Evolutionary conservation across 92 coral and sea anemone genomes (phyloP), one percentile per base, ranked within the genome.

Genomic region (Paramuricea clavata): DNA sequence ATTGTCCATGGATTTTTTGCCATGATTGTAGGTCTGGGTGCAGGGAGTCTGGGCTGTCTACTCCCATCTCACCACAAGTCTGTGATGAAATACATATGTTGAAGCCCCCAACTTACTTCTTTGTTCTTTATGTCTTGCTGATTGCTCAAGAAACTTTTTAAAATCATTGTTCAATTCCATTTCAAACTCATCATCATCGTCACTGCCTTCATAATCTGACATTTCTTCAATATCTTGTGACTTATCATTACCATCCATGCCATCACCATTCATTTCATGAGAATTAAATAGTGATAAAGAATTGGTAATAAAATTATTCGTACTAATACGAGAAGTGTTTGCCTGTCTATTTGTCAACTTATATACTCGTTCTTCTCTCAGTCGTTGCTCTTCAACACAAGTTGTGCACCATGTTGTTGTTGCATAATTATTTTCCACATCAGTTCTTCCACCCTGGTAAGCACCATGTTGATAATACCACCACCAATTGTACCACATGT

Each of bases 141-240:
- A 96, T 71, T 96, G 95, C 85, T 94, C 95, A 26, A 96, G 94
- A 74, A 96, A 96, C 49, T 92, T 92, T 43, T 87, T 89, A 74
- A 96, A 96, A 16, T 86, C 69, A 61, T 94, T 93, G 83, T 96
- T 92, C 30, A 96, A 88, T 88, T 96, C 98, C 86, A 96, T 85
- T 52, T 83, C 87, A 70, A 89, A 82, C 12, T 83, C 86, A 61
- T 81, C 88, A 25, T 25, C 77, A 35, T 74, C 74, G 21, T 73
- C 70, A 41, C 22, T 28, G 43, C 35, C 42, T 23, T 44, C 69
- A 44, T 73, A 25, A 12, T n/a, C 32, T 30, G 6, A 15, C 7
- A 1, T 60, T 12, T 67, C 75, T 7, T 65, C 69, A 27, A 62
- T 76, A 31, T 68, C 54, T 11, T 27, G 69, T 6, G 68, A 26